phyloP scores from a whole-genome alignment of 1,140 invertebrate genomes.

The Diabrotica virgifera region DNA sequence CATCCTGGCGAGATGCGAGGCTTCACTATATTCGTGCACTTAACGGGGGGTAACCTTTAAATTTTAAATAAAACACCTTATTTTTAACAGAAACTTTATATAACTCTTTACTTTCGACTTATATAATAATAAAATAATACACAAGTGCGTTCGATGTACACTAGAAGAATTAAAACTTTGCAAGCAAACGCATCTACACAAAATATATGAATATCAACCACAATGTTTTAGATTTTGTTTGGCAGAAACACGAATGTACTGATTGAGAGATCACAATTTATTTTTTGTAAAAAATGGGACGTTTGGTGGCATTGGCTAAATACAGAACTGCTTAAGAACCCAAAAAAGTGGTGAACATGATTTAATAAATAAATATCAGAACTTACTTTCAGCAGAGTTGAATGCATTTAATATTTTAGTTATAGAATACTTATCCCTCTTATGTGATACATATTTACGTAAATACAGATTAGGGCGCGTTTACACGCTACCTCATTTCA shows the following conservation, averaged over 20 bases:
- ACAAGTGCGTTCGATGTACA: slow-evolving; percentile 48
- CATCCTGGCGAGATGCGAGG: too few relatives aligned
- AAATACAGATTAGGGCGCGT: too few relatives aligned
- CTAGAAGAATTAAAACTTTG: slow-evolving; percentile 44
- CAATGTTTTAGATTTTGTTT: slow-evolving; percentile 36
- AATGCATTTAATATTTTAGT: too few relatives aligned
- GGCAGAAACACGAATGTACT: slow-evolving; percentile 39
- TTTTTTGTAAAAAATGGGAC: slow-evolving; percentile 39
- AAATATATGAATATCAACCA: slow-evolving; percentile 43
- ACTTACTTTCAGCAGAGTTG: too few relatives aligned
- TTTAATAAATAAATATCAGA: too few relatives aligned
- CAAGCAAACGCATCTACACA: slow-evolving; percentile 48
- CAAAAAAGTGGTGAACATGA: too few relatives aligned
- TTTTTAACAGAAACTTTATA: slow-evolving; percentile 42
- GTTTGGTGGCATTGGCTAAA: slow-evolving; percentile 24
- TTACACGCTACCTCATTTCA: too few relatives aligned
- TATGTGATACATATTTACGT: too few relatives aligned
- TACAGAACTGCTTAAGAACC: slow-evolving; percentile 5
- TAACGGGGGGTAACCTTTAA: too few relatives aligned
- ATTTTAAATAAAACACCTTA: not conserved
- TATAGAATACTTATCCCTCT: too few relatives aligned
- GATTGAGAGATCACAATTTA: slow-evolving; percentile 37
- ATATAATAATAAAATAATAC: slow-evolving; percentile 31
- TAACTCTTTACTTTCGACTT: slow-evolving; percentile 39
- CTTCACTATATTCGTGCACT: too few relatives aligned